These are phyloP conservation scores for Microcebus murinus DNA, from an alignment of 2,113 vertebrate genomes.

Conservation along the genomic window DNA sequence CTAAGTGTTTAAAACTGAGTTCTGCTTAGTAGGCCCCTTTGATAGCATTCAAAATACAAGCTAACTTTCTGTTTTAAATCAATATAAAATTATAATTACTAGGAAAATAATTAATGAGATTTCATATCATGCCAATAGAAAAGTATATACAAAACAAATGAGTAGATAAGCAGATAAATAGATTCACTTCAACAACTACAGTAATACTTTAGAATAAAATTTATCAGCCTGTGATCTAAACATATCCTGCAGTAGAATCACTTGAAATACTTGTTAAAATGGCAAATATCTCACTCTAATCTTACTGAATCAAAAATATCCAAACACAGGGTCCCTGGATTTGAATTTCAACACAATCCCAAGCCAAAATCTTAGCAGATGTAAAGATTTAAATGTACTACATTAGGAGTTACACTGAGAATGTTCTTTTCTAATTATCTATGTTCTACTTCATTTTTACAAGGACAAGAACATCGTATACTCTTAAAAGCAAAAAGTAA, in stretches of 20 bases:
- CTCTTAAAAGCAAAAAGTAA: background rate
- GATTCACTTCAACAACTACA: background rate
- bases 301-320: background rate
- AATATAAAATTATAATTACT: background rate
- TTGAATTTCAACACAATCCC: background rate
- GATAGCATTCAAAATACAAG: background rate
- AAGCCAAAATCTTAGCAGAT: background rate
- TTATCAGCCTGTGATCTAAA: background rate
- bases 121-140: background rate
- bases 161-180: too few species aligned
- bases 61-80: background rate
- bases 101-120: background rate
- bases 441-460: background rate
- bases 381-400: background rate
- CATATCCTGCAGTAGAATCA: background rate
- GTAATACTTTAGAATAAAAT: background rate
- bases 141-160: background rate
- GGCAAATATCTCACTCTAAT: background rate
- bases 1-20: background rate
- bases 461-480: background rate
- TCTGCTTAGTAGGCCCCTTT: background rate
- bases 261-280: background rate
- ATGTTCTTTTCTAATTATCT: background rate
- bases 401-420: background rate
- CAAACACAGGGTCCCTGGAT: background rate